Conservation (phyloP, 1,140 invertebrate genomes). For the Drosophila lacertosa region DNA sequence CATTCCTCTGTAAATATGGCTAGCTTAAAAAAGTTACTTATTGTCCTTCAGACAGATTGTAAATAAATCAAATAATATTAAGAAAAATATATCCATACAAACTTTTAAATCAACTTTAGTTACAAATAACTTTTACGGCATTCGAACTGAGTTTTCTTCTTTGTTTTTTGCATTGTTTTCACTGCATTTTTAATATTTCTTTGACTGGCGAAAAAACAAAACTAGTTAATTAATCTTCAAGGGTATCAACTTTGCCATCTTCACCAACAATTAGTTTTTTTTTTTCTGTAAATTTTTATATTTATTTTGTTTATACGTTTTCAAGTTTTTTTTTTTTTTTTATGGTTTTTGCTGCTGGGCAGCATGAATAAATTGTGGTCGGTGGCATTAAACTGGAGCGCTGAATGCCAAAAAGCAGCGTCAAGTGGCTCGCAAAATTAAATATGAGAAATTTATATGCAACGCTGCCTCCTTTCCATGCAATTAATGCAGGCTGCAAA, state of each 20-base stretch:
- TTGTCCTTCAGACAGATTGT: no score
- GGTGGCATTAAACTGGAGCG: conserved; percentile 44
- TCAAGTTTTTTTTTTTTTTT: not conserved
- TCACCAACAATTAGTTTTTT: not conserved
- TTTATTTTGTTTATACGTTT: conserved; percentile 1
- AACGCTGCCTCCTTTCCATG: conserved; percentile 68
- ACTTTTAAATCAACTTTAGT: no score
- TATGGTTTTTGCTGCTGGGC: conserved; percentile 4
- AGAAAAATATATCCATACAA: no score
- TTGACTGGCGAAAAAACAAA: no score
- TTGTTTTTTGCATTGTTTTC: no score
- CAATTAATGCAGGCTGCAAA: conserved; percentile 72
- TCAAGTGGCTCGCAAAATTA: conserved; percentile 73
- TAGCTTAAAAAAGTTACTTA: no score
- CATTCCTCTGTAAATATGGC: no score
- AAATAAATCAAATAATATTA: no score
- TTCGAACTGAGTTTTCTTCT: no score
- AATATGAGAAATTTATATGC: conserved; percentile 82
- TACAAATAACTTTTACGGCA: no score
- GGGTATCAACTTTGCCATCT: not conserved
- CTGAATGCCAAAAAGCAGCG: conserved; percentile 54
- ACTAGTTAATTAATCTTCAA: not conserved
- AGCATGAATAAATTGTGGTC: conserved; percentile 52
- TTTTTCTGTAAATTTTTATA: conserved; percentile 1
- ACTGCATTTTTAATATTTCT: no score